These are phyloP conservation scores for Apotomis betuletana DNA, from an alignment of 2,888 invertebrate genomes.

Conservation along the genomic window DNA sequence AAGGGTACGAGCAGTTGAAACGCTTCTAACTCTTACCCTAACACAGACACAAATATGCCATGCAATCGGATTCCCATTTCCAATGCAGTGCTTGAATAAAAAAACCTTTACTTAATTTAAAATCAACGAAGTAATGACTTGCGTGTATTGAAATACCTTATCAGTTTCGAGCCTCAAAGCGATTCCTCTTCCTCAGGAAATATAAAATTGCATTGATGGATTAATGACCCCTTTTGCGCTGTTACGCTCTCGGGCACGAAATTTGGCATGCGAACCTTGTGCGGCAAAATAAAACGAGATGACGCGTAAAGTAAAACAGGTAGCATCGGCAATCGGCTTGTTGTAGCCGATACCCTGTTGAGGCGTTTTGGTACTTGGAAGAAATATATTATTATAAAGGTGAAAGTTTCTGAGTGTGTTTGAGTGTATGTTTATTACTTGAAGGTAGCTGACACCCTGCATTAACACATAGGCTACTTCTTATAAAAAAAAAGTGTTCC, in stretches of 20 bases:
- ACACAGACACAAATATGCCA: too few relatives aligned
- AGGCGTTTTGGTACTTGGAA: slow-evolving; percentile 61
- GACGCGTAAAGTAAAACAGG: slow-evolving; percentile 81
- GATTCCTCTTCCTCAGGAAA: slow-evolving; percentile 38
- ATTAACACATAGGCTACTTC: too few relatives aligned
- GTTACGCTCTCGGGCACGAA: slow-evolving; percentile 49
- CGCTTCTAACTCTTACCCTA: too few relatives aligned
- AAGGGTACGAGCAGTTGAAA: too few relatives aligned
- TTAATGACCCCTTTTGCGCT: slow-evolving; percentile 38
- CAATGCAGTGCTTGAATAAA: too few relatives aligned
- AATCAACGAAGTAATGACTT: background rate
- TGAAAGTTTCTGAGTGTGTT: too few relatives aligned
- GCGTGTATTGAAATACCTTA: slow-evolving; percentile 3
- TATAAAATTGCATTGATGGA: slow-evolving; percentile 33
- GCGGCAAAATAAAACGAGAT: slow-evolving; percentile 69
- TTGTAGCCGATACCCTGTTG: slow-evolving; percentile 53
- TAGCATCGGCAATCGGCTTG: slow-evolving; percentile 72
- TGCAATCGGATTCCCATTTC: too few relatives aligned
- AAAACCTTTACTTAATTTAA: background rate
- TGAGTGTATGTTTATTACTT: too few relatives aligned
- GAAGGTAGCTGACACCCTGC: too few relatives aligned
- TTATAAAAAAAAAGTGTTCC: too few relatives aligned
- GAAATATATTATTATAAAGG: too few relatives aligned
- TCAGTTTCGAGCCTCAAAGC: slow-evolving; percentile 13
- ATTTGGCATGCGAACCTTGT: slow-evolving; percentile 60